These are phyloP conservation scores for Harpagus bidentatus DNA, from an alignment of 2,113 vertebrate species.

Conservation along the genomic window DNA sequence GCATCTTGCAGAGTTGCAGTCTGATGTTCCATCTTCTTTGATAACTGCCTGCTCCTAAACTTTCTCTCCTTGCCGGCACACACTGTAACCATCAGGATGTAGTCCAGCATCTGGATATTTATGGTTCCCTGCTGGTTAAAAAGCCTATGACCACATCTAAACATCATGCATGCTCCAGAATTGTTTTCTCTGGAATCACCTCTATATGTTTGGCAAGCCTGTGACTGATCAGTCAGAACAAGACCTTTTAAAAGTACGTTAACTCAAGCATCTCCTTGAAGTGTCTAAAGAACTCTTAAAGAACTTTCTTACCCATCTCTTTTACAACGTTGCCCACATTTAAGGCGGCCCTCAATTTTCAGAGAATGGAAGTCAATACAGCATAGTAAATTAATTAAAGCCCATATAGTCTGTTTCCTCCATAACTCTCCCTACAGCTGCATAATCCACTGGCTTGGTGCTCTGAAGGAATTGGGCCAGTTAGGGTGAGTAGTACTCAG, in stretches of 20 bases:
- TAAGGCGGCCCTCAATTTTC: background rate
- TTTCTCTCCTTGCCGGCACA: conserved; percentile 19
- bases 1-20: background rate
- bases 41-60: background rate
- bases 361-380: background rate
- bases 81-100: conserved; percentile 26
- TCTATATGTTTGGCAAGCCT: background rate
- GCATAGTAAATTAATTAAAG: background rate
- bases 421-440: background rate
- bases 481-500: background rate
- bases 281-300: background rate
- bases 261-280: background rate
- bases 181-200: conserved; percentile 19
- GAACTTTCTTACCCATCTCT: background rate
- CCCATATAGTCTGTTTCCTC: background rate
- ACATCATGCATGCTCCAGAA: background rate
- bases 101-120: conserved; percentile 31
- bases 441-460: background rate
- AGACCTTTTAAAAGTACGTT: background rate
- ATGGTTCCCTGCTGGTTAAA: conserved; percentile 40
- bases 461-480: background rate
- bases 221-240: background rate
- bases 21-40: background rate
- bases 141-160: conserved; percentile 26
- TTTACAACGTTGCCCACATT: background rate